Evolutionary conservation across 2,113 vertebrate genomes (phyloP), one percentile per base, ranked within the genome.

Genomic region (Mirza zaza): DNA sequence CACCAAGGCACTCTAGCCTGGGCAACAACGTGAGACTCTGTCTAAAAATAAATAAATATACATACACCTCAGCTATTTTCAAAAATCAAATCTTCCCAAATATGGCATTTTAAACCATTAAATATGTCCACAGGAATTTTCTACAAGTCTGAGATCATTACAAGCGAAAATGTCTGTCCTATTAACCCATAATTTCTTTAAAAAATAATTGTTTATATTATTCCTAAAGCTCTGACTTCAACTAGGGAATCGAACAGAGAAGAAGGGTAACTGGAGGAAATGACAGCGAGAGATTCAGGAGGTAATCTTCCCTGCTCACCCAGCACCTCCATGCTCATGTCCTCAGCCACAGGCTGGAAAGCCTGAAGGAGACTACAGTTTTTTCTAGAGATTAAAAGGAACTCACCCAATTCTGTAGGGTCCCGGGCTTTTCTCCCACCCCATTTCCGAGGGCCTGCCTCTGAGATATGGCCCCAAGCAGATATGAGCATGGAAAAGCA

Each of bases 121-220:
- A 95, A 75, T 88, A 73, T 57, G 6, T 89, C 55, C 65, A 61
- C 92, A 87, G 65, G 70, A 76, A 91, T 87, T 84, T 96, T 82
- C 84, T 81, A 77, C 25, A 88, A 90, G 20, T 75, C 70, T 84
- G 36, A n/a, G 5, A 32, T 27, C 93, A 95, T 57, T 71, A 83
- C 9, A 50, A 83, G 70, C 7, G 27, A 81, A 92, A 81, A 82
- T 1, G 0, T 85, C 55, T 63, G 27, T 86, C 20, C 20, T 79
- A 45, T 88, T 79, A 75, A 90, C 9, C 9, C 73, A 67, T 4
- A 79, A n/a, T 68, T 84, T 39, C 42, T 32, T 65, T 29, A 6
- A 50, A 70, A 59, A 76, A 17, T 55, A 55, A 29, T 45, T 32
- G 9, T 63, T 81, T 73, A 27, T 68, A 36, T 88, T 76, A 77